Evolutionary conservation across 1,140 invertebrate species (phyloP).

Genomic region (Drosophila leontia): DNA sequence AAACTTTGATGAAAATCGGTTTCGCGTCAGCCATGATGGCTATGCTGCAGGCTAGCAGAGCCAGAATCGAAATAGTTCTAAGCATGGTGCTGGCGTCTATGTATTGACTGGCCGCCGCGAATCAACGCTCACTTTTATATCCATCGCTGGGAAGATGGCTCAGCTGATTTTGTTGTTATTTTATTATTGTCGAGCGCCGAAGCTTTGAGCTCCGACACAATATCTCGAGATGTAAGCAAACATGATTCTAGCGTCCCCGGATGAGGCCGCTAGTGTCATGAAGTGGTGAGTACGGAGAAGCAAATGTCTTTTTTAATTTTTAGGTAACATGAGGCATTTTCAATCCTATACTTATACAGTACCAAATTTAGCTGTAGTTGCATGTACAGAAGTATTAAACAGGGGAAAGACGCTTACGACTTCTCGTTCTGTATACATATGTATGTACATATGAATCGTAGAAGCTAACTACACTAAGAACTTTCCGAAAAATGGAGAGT

Average conservation of each 20-base stretch:
- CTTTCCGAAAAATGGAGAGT: not conserved
- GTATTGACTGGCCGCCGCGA: constrained; percentile 55
- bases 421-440: not conserved
- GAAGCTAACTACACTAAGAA: too few species aligned
- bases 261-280: constrained; percentile 12
- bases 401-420: not conserved
- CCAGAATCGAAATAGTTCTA: constrained; percentile 59
- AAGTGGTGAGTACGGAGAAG: constrained; percentile 26
- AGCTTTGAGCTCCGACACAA: constrained; percentile 34
- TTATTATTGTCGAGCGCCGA: constrained; percentile 50
- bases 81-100: constrained; percentile 45
- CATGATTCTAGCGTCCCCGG: constrained; percentile 28
- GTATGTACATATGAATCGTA: not conserved
- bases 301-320: constrained; percentile 9
- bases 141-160: constrained; percentile 37
- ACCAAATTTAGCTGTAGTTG: too few species aligned
- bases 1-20: constrained; percentile 61
- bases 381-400: not conserved
- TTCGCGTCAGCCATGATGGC: constrained; percentile 46
- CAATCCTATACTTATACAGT: not conserved
- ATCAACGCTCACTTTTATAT: constrained; percentile 62
- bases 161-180: constrained; percentile 42
- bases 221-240: constrained; percentile 58
- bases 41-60: constrained; percentile 38
- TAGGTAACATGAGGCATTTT: not conserved